Evolutionary conservation across 2,113 vertebrate species (phyloP).

Genomic region (Chamaetylas fuelleborni): DNA sequence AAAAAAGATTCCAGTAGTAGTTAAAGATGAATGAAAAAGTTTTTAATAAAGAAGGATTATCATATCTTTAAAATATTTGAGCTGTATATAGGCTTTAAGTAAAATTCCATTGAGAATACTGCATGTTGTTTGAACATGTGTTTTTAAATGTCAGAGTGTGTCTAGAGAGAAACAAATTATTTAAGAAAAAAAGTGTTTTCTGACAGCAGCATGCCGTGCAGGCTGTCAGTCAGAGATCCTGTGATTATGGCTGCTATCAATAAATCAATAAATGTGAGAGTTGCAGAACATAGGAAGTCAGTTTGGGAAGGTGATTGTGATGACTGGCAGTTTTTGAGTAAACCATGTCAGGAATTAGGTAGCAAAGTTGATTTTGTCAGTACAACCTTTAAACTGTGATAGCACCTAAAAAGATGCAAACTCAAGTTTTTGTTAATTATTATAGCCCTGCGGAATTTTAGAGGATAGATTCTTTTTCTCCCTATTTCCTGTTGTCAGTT

Average conservation of each 20-base stretch:
- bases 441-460: background rate
- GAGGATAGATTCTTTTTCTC: background rate
- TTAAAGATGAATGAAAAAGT: background rate
- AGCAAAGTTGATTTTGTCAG: background rate
- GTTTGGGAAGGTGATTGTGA: background rate
- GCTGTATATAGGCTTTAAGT: background rate
- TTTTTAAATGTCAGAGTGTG: background rate
- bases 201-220: rapidly evolving
- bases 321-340: background rate
- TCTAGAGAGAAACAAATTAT: background rate
- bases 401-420: background rate
- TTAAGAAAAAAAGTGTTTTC: background rate
- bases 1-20: background rate
- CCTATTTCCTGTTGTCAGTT: background rate
- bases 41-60: background rate
- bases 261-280: background rate
- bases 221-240: background rate
- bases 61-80: background rate
- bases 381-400: background rate
- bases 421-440: background rate
- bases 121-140: rapidly evolving
- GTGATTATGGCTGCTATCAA: background rate
- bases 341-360: background rate
- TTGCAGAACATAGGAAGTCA: background rate
- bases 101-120: background rate